These are phyloP conservation scores for Hirundo rustica DNA, from an alignment of 2,797 vertebrate species.

Conservation along the genomic window DNA sequence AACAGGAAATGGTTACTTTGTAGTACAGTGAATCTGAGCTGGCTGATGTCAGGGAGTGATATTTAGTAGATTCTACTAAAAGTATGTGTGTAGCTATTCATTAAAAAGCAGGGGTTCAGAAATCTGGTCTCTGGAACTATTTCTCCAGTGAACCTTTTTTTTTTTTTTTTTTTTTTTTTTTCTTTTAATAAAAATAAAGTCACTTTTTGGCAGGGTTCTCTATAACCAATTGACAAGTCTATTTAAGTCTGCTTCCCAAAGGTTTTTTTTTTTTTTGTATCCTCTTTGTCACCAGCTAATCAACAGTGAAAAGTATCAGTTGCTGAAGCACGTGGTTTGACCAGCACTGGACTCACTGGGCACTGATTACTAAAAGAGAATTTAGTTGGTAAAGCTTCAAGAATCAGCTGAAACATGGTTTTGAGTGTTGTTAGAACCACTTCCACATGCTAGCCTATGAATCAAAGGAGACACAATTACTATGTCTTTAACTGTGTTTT, in stretches of 20 bases:
- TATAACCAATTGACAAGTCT: not conserved
- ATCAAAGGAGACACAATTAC: not conserved
- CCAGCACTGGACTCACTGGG: not conserved
- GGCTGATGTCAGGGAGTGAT: not conserved
- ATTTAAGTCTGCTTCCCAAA: not conserved
- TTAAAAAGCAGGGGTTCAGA: not conserved
- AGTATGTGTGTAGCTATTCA: not conserved
- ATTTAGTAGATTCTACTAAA: not conserved
- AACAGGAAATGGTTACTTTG: not conserved
- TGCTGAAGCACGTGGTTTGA: not conserved
- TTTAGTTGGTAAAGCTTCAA: not conserved
- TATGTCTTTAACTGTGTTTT: not conserved
- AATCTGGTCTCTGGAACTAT: not conserved
- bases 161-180: not conserved
- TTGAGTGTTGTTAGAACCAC: not conserved
- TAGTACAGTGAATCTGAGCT: not conserved
- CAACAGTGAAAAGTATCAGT: not conserved
- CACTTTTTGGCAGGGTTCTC: not conserved
- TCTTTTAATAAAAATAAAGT: constrained; percentile 14
- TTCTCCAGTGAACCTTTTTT: not conserved
- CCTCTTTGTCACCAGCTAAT: constrained; percentile 7
- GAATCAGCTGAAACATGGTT: not conserved
- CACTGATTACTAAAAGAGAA: not conserved
- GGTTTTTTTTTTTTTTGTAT: not conserved
- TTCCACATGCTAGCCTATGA: not conserved